Base-by-base conservation (phyloP, 37 sponge, comb jelly and placozoan species). In the Spongia lamella region DNA sequence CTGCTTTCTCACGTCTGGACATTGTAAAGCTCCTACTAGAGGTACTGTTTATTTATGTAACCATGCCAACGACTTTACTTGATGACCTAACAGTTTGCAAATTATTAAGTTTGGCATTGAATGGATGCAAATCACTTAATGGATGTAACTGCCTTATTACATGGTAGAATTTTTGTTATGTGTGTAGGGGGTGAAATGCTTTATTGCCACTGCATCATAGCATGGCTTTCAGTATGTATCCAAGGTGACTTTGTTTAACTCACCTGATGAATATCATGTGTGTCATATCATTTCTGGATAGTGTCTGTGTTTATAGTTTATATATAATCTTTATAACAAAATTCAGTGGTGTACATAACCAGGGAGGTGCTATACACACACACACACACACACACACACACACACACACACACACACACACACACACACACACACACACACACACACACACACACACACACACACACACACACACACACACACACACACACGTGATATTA, bases 381-480 rank as follows among this genome's bases (percentile, higher is more conserved):
- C 3, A 54, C 22, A 22, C 59, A 7, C 33, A 7, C 36, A 0
- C 73, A 1, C 43, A 30, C 68, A 78, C 79, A 15, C 79, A 0
- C 25, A 0, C 67, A 34, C 59, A 21, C 56, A 55, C 54, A 0
- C 56, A 38, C 68, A 16, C 68, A 34, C 68, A 11, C 63, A 49
- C 33, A 1, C 64, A 63, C 64, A 61, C 51, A 17, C 32, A 27
- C 51, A 50, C 21, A 24, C 64, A 61, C 49, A 30, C 54, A 77
- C 29, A 60, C 3, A 56, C 26, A 22, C 58, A 13, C 2, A 2
- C 27, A 4, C 19, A 22, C 30, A 1, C 1, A 29, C 59, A 62
- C n/a, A n/a, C n/a, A n/a, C n/a, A n/a, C n/a, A n/a, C n/a, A 68
- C 6, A 25, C 17, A 67, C 88, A 54, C 43, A 88, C 89, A 78